These are phyloP conservation scores for Lochmaea crataegi DNA, from an alignment of 2,888 invertebrate genomes.

Conservation along the genomic window DNA sequence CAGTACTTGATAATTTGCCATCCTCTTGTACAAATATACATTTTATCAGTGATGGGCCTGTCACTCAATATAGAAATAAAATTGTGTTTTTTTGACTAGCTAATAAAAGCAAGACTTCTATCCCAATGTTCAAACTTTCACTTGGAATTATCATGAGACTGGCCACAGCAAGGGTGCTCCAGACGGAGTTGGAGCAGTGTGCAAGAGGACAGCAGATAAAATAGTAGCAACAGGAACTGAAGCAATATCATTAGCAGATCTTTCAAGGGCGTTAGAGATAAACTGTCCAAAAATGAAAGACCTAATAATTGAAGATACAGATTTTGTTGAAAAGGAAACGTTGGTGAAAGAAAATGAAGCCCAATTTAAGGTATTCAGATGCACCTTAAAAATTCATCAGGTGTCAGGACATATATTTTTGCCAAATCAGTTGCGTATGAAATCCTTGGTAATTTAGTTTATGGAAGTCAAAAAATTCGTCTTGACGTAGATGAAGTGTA, in stretches of 20 bases:
- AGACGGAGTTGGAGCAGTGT: constrained; percentile 55
- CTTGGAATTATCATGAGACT: constrained; percentile 54
- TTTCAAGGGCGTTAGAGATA: constrained; percentile 43
- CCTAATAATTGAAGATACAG: constrained; percentile 44
- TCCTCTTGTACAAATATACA: constrained; percentile 50
- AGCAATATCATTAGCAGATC: constrained; percentile 49
- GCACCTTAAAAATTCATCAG: constrained; percentile 37
- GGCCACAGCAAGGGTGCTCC: constrained; percentile 58
- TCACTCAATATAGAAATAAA: constrained; percentile 30
- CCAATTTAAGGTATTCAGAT: constrained; percentile 23
- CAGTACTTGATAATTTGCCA: constrained; percentile 47
- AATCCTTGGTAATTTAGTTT: neutral
- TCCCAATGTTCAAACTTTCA: constrained; percentile 47
- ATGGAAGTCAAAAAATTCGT: neutral
- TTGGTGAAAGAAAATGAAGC: constrained; percentile 24
- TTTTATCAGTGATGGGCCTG: constrained; percentile 58
- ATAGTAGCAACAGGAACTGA: constrained; percentile 53
- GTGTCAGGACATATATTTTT: constrained; percentile 26
- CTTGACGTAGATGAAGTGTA: neutral
- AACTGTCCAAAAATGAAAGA: constrained; percentile 44
- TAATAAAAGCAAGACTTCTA: constrained; percentile 46
- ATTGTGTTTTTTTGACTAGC: constrained; percentile 39
- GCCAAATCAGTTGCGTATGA: constrained; percentile 27
- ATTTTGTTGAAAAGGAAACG: constrained; percentile 42
- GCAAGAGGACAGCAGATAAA: constrained; percentile 57